Percentiles rank a stretch among this genome's conserved stretches.
These are phyloP conservation scores for Sepioteuthis lessoniana DNA, from an alignment of 2,888 invertebrate genomes.

Conservation along the genomic window DNA sequence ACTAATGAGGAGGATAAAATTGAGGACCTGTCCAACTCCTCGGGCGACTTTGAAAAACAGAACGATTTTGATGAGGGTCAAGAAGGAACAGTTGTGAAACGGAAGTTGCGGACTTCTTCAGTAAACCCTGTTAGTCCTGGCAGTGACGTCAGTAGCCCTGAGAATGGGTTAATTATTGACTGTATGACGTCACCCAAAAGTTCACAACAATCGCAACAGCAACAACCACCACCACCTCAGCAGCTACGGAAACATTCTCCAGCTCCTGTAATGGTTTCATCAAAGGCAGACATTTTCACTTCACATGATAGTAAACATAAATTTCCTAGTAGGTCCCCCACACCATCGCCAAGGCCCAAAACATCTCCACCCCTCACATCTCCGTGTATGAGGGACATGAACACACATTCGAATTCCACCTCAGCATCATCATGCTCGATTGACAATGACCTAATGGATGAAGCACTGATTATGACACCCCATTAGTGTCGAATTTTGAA, in stretches of 20 bases:
- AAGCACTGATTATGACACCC: constrained; percentile 79
- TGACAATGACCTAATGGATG: constrained; percentile 93
- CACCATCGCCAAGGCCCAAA: constrained; percentile 55
- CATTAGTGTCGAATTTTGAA: background rate
- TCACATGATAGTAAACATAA: constrained; percentile 46
- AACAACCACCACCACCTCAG: constrained; percentile 47
- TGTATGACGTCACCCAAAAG: constrained; percentile 60
- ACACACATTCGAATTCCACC: constrained; percentile 54
- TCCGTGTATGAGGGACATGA: constrained; percentile 53
- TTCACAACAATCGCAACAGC: constrained; percentile 36
- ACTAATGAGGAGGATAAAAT: constrained; percentile 51
- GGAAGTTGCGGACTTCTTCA: constrained; percentile 52
- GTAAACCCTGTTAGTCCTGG: constrained; percentile 61
- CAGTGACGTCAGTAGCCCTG: constrained; percentile 73
- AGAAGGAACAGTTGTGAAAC: constrained; percentile 47
- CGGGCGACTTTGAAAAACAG: constrained; percentile 58
- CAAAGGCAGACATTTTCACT: constrained; percentile 47
- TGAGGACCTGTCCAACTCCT: constrained; percentile 54
- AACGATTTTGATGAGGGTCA: constrained; percentile 52
- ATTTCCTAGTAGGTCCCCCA: constrained; percentile 48
- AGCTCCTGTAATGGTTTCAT: constrained; percentile 44
- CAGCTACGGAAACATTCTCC: background rate
- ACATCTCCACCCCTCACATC: constrained; percentile 51
- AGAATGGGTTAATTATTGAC: constrained; percentile 75
- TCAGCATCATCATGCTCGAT: constrained; percentile 80